Conservation (phyloP, 2,113 vertebrate genomes). For the Neomonachus schauinslandi region DNA sequence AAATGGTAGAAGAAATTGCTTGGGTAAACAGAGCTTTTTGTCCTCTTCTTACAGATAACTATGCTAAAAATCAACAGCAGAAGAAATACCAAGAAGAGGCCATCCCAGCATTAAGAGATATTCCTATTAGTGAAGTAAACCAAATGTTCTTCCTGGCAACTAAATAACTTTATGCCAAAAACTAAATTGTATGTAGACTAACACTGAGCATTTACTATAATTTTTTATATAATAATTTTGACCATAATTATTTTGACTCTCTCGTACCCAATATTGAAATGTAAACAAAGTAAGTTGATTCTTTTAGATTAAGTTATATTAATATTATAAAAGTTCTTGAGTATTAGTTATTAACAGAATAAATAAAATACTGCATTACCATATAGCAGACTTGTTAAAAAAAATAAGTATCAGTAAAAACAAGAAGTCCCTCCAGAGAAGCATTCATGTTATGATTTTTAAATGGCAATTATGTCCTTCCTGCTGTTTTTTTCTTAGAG, state of each 20-base stretch:
- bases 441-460: not conserved
- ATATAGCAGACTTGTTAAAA: not conserved
- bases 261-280: not conserved
- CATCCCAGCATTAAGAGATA: conserved; percentile 91
- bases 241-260: conserved; percentile 21
- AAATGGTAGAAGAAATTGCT: not conserved
- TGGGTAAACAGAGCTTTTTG: not conserved
- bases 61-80: conserved; percentile 89
- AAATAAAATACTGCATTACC: conserved; percentile 27
- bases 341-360: conserved; percentile 9
- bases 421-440: not conserved
- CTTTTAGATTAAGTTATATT: conserved; percentile 20
- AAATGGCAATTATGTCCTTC: not conserved
- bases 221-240: not conserved
- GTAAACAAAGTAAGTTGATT: not conserved
- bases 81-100: conserved; percentile 86
- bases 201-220: not conserved
- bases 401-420: not conserved
- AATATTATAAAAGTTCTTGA: not conserved
- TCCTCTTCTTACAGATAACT: conserved; percentile 88
- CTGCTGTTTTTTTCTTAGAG: not conserved
- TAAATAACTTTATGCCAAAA: conserved; percentile 57
- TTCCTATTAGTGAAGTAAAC: conserved; percentile 95
- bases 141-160: conserved; percentile 90
- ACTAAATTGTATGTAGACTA: not conserved